Evolutionary conservation across 1,140 invertebrate genomes (phyloP), one percentile per base, ranked within the genome.

Genomic region (Ceratina japonica): DNA sequence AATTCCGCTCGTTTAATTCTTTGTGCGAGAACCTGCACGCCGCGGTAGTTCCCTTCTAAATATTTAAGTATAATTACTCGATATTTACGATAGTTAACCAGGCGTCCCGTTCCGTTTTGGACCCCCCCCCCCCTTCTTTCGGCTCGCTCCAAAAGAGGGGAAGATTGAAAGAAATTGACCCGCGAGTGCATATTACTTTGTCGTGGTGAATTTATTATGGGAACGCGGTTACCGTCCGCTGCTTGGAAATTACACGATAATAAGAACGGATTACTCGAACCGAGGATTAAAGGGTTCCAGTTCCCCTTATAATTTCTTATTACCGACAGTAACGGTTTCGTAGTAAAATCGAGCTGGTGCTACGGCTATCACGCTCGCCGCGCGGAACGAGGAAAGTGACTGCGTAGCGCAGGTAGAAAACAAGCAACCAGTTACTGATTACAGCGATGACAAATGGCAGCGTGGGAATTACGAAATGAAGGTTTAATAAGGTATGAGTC

Each of bases 401-500:
- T 56, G 12, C 52, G 52, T 18, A 24, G 16, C 27, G 56, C 58
- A 56, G 18, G 12, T 22, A 31, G 52, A 71, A 77, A 84, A 44
- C 37, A 44, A 78, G n/a, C 79, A 54, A 75, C 69, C 12, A 65
- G 59, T 71, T 81, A 66, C 69, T 87, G 84, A 85, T 87, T 87
- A 79, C 83, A 79, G 73, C 87, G 79, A 80, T 86, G 87, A 86
- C 84, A 89, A 89, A 89, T 80, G 82, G 80, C 72, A 82, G 77
- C 75, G 68, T 81, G 82, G 86, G 81, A 89, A 89, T 89, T 88
- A 87, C 86, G 73, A 87, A 88, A 89, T 87, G 88, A 84, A 89
- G 87, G 87, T 89, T 89, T 90, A 90, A 90, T 90, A 89, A 88
- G 88, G 86, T 88, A 88, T 81, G 82, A 88, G 84, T 73, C 62